Percentiles rank a stretch among this genome's conserved stretches.
These are phyloP conservation scores for Hephaestus fuliginosus DNA, from an alignment of 2,797 vertebrate genomes.

Conservation along the genomic window DNA sequence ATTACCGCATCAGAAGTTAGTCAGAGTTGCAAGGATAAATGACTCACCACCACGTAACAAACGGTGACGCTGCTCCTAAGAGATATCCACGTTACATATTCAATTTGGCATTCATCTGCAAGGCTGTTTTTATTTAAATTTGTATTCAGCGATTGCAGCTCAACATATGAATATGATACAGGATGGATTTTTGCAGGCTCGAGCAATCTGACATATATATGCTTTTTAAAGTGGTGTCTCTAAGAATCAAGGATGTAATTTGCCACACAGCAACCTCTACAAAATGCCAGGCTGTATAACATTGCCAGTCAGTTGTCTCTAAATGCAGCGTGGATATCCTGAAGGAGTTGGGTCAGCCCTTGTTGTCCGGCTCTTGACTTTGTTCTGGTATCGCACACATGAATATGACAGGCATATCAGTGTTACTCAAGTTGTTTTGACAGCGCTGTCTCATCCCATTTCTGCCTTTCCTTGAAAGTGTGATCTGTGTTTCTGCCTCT, in stretches of 20 bases:
- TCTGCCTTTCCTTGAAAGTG: conserved; percentile 48
- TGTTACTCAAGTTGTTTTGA: conserved; percentile 63
- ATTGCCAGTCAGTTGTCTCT: conserved; percentile 6
- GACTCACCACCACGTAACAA: conserved; percentile 19
- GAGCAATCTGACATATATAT: neutral
- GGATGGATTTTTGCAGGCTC: neutral
- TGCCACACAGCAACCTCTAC: neutral
- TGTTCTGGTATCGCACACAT: conserved; percentile 43
- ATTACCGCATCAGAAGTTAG: conserved; percentile 31
- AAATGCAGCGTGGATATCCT: conserved; percentile 34
- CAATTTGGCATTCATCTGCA: conserved; percentile 4
- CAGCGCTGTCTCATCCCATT: conserved; percentile 57
- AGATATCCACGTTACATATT: conserved; percentile 3
- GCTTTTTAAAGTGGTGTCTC: neutral
- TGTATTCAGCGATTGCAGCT: neutral
- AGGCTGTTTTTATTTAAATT: conserved; percentile 10
- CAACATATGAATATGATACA: neutral
- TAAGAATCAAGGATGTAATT: conserved; percentile 2
- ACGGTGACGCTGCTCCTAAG: conserved; percentile 5
- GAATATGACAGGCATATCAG: conserved; percentile 55
- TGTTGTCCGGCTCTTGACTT: conserved; percentile 47
- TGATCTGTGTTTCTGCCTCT: conserved; percentile 46
- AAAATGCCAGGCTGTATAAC: conserved; percentile 21
- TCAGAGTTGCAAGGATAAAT: conserved; percentile 21
- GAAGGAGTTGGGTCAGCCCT: conserved; percentile 31